A percentile compares a stretch with the other conserved stretches of the same genome.
These are phyloP conservation scores for Hydractinia echinata DNA, from an alignment of 30 jellyfish, hydroid and myxozoan genomes.

Conservation along the genomic window DNA sequence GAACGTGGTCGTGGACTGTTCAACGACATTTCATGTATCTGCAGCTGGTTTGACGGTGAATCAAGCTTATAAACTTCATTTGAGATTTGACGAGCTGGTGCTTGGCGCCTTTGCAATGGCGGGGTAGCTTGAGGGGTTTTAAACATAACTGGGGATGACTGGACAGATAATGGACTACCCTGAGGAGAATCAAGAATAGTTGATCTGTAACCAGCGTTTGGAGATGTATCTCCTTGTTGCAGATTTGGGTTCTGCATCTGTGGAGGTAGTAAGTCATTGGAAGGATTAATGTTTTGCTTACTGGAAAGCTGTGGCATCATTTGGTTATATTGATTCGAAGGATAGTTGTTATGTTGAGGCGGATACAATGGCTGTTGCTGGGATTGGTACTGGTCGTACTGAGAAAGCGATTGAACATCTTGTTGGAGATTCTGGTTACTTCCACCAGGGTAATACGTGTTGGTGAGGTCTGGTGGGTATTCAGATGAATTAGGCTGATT, in stretches of 20 bases:
- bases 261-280: not conserved
- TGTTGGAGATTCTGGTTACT: not conserved
- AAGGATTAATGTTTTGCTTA: not conserved
- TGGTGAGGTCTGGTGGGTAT: constrained; percentile 4
- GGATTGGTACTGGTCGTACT: not conserved
- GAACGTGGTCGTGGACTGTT: constrained; percentile 46
- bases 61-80: constrained; percentile 27
- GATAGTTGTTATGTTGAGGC: not conserved
- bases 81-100: constrained; percentile 20
- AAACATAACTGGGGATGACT: constrained; percentile 15
- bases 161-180: constrained; percentile 37
- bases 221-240: constrained; percentile 22
- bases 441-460: not conserved
- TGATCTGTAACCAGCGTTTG: constrained; percentile 18
- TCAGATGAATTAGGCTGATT: not conserved
- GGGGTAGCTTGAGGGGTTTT: constrained; percentile 25
- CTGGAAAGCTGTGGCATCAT: not conserved
- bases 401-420: not conserved
- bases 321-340: not conserved
- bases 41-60: constrained; percentile 30
- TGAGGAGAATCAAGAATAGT: constrained; percentile 31
- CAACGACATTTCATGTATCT: constrained; percentile 30
- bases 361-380: not conserved
- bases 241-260: constrained; percentile 3
- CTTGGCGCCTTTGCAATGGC: not conserved